A percentile compares a stretch with the other conserved stretches of the same genome.
Conservation (phyloP, 2,113 vertebrate species). For the Hipposideros armiger region DNA sequence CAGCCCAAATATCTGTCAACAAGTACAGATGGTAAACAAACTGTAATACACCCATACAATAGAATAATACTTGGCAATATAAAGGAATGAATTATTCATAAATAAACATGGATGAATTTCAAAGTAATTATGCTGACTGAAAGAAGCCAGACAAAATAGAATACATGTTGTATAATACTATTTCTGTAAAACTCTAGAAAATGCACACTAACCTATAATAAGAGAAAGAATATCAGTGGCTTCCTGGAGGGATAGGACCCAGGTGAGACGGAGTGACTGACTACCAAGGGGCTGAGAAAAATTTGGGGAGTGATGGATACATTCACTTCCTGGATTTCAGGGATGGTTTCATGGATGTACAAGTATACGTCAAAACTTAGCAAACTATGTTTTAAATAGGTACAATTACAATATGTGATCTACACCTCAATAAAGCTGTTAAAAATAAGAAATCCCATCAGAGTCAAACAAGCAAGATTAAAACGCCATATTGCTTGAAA, state of each 20-base stretch:
- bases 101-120: neutral
- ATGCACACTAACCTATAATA: neutral
- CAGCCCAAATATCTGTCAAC: neutral
- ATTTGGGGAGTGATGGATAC: neutral
- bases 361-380: neutral
- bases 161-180: neutral
- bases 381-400: neutral
- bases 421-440: neutral
- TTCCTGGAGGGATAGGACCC: neutral
- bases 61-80: neutral
- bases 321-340: neutral
- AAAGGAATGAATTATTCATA: neutral
- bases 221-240: neutral
- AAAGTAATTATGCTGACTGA: no score
- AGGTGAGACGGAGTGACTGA: neutral
- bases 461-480: neutral
- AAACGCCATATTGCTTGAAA: neutral
- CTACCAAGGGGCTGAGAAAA: neutral
- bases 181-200: neutral
- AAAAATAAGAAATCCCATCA: neutral
- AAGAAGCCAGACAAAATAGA: no score
- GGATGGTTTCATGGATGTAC: neutral
- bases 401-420: neutral
- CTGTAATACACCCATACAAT: neutral
- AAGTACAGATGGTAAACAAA: neutral